Evolutionary conservation across 2,888 invertebrate genomes (phyloP).

Genomic region (Actias luna): DNA sequence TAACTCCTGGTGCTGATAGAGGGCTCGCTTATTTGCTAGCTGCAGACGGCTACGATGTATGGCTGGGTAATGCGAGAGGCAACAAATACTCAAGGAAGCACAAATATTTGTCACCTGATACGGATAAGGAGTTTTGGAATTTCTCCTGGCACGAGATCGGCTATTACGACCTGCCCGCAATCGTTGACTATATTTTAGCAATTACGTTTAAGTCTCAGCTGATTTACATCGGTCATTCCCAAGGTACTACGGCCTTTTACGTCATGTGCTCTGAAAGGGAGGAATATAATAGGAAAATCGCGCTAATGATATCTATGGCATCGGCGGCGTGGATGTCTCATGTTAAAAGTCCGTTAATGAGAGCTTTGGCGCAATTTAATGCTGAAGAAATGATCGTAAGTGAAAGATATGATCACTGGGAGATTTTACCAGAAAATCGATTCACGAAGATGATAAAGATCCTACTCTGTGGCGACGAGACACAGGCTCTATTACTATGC

Average conservation of each 20-base stretch:
- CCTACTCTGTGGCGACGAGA: too few relatives aligned
- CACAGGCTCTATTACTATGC: too few relatives aligned
- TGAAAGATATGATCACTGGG: too few relatives aligned
- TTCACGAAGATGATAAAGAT: too few relatives aligned
- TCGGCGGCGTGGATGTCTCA: neutral
- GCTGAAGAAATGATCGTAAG: neutral
- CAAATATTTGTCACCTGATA: slow-evolving; percentile 6
- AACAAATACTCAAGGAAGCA: slow-evolving; percentile 9
- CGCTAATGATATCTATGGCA: slow-evolving; percentile 1
- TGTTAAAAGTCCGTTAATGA: too few relatives aligned
- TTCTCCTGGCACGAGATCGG: slow-evolving; percentile 13
- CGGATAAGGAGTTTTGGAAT: slow-evolving; percentile 8
- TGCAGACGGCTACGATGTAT: slow-evolving; percentile 10
- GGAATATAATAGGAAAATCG: slow-evolving; percentile 16
- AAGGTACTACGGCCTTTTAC: slow-evolving; percentile 8
- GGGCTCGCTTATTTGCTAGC: neutral
- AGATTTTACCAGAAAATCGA: too few relatives aligned
- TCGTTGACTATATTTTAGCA: slow-evolving; percentile 13
- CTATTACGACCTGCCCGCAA: slow-evolving; percentile 4
- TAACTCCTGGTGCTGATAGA: neutral
- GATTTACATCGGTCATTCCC: slow-evolving; percentile 1
- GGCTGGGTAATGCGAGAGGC: slow-evolving; percentile 15
- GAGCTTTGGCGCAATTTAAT: neutral
- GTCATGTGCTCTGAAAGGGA: neutral
- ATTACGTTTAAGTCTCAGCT: slow-evolving; percentile 1